phyloP scores from a whole-genome alignment of 2,113 vertebrate species.

The Festucalex cinctus region DNA sequence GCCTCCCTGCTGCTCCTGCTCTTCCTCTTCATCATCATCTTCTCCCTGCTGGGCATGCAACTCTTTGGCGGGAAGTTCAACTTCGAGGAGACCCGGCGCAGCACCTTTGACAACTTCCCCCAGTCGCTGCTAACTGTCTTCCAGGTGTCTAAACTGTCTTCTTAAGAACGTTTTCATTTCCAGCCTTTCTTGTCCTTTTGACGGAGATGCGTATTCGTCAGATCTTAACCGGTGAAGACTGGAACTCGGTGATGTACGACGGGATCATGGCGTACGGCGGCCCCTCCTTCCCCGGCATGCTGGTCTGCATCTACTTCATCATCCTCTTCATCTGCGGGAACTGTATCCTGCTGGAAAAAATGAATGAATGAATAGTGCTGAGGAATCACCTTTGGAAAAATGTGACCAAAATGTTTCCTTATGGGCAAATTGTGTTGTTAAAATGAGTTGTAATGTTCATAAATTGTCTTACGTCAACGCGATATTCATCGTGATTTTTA shows the following conservation, averaged over 20 bases:
- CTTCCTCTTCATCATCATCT: slow-evolving; percentile 99
- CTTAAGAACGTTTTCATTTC: too few species aligned
- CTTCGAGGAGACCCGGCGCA: slow-evolving; percentile 93
- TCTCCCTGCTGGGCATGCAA: slow-evolving; percentile 98
- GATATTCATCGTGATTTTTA: neutral
- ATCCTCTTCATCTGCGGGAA: slow-evolving; percentile 99
- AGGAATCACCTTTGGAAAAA: too few species aligned
- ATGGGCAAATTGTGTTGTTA: neutral
- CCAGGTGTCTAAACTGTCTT: slow-evolving; percentile 76
- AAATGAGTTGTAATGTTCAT: neutral
- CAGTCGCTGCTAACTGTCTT: slow-evolving; percentile 98
- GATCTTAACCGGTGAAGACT: slow-evolving; percentile 99
- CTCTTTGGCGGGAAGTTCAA: slow-evolving; percentile 99
- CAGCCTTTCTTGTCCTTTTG: too few species aligned
- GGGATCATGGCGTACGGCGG: slow-evolving; percentile 99
- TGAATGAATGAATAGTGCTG: neutral
- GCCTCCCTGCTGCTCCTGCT: slow-evolving; percentile 94
- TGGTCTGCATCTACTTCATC: slow-evolving; percentile 99
- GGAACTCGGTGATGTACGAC: slow-evolving; percentile 99
- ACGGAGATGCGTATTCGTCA: slow-evolving; percentile 44
- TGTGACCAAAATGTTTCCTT: neutral
- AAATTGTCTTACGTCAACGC: neutral
- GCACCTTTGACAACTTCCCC: slow-evolving; percentile 98
- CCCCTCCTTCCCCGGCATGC: slow-evolving; percentile 98
- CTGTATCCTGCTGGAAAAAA: slow-evolving; percentile 84